phyloP scores from a whole-genome alignment of 2,797 vertebrate genomes.

The Champsocephalus gunnari region DNA sequence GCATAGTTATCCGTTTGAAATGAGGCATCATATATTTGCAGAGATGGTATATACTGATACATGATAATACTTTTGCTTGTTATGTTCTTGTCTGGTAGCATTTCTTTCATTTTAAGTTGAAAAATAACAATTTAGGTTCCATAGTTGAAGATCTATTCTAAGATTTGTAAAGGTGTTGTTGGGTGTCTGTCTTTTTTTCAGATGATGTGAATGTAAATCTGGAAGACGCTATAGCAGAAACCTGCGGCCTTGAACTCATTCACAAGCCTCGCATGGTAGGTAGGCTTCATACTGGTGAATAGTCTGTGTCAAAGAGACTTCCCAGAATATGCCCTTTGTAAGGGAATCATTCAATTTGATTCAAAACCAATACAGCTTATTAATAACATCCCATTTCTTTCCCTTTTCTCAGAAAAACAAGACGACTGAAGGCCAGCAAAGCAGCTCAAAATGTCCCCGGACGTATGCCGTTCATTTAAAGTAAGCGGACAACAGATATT shows the following conservation, averaged over 20 bases:
- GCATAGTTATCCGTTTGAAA: neutral
- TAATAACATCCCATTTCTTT: no score
- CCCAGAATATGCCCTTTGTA: no score
- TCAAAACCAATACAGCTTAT: no score
- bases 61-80: neutral
- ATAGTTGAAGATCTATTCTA: neutral
- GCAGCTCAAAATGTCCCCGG: neutral
- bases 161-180: neutral
- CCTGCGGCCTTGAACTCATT: constrained; percentile 84
- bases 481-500: constrained; percentile 38
- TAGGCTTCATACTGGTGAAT: neutral
- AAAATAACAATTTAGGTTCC: neutral
- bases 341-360: no score
- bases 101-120: neutral
- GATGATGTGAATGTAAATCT: constrained; percentile 61
- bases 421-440: neutral
- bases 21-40: neutral
- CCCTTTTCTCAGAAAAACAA: constrained; percentile 27
- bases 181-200: constrained; percentile 65
- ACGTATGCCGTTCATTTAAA: constrained; percentile 13
- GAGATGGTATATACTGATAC: neutral
- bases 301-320: neutral
- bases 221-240: constrained; percentile 87
- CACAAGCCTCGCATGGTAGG: constrained; percentile 68
- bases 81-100: neutral